Percentiles rank a stretch among this genome's conserved stretches.
phyloP scores from a whole-genome alignment of 2,888 invertebrate species.

The Brachylomia viminalis region DNA sequence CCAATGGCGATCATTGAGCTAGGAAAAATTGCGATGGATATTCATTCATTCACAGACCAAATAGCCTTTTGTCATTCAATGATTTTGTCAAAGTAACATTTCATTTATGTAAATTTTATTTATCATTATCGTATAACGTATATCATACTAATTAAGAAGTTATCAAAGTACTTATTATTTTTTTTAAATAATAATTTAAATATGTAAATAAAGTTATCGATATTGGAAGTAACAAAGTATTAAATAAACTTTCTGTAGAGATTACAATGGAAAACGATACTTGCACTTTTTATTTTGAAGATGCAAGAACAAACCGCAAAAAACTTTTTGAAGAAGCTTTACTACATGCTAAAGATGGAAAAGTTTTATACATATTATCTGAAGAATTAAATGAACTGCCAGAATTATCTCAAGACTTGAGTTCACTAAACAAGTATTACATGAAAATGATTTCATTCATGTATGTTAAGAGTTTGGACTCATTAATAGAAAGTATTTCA shows the following conservation, averaged over 20 bases:
- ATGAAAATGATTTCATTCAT: conserved; percentile 88
- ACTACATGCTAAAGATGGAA: conserved; percentile 77
- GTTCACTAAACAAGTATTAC: conserved; percentile 78
- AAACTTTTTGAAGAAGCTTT: conserved; percentile 83
- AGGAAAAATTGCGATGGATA: too few relatives aligned
- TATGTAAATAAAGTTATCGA: neutral
- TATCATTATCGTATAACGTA: too few relatives aligned
- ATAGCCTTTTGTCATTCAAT: too few relatives aligned
- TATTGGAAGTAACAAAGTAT: neutral
- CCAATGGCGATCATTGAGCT: too few relatives aligned
- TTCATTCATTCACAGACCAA: too few relatives aligned
- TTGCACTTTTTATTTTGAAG: conserved; percentile 76
- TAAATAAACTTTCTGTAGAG: neutral
- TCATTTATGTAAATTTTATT: too few relatives aligned
- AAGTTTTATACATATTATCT: conserved; percentile 83
- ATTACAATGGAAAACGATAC: conserved; percentile 47
- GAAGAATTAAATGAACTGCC: conserved; percentile 85
- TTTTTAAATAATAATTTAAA: too few relatives aligned
- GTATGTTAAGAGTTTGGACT: conserved; percentile 79
- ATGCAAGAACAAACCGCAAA: conserved; percentile 76
- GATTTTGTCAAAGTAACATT: too few relatives aligned
- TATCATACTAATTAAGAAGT: too few relatives aligned
- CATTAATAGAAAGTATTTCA: conserved; percentile 81
- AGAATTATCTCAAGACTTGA: conserved; percentile 82
- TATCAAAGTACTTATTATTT: neutral